Conservation (phyloP, 2,797 vertebrate genomes). For the Urophycis tenuis region DNA sequence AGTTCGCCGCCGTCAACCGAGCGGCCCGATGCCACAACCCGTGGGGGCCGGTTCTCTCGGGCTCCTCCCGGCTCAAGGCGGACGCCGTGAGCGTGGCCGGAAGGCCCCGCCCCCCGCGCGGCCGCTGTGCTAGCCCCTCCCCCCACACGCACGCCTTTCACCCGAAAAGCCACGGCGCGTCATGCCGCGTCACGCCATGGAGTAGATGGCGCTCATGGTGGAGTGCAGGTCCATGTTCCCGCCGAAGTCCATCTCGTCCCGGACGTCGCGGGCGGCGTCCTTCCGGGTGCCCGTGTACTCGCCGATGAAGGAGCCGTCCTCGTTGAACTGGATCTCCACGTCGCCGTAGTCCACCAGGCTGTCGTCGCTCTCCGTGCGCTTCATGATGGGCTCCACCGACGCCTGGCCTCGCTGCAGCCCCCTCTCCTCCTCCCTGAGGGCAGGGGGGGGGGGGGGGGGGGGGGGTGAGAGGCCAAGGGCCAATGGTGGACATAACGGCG, state of each 20-base stretch:
- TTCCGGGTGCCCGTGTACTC: conserved; percentile 88
- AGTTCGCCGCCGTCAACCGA: not conserved
- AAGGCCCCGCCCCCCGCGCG: too few species aligned
- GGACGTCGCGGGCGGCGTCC: conserved; percentile 69
- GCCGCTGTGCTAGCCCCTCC: too few species aligned
- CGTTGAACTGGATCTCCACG: conserved; percentile 90
- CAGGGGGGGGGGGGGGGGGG: not conserved
- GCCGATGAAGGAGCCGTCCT: conserved; percentile 97
- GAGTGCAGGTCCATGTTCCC: conserved; percentile 88
- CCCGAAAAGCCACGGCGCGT: too few species aligned
- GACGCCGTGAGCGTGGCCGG: too few species aligned
- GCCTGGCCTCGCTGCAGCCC: conserved; percentile 86
- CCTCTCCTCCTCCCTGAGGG: conserved; percentile 88
- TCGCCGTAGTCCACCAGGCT: conserved; percentile 96
- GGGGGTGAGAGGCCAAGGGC: not conserved
- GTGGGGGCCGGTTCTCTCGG: not conserved
- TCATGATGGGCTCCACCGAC: conserved; percentile 80
- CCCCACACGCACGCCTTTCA: too few species aligned
- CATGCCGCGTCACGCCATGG: conserved; percentile 73
- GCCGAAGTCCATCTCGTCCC: conserved; percentile 85
- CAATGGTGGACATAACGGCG: not conserved
- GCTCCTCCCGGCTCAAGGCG: not conserved
- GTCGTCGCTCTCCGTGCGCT: conserved; percentile 87
- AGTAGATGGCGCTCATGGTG: conserved; percentile 90
- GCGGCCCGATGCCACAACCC: not conserved